Evolutionary conservation across 1,140 invertebrate genomes (phyloP), one percentile per base, ranked within the genome.

Genomic region (Ceratitis capitata): DNA sequence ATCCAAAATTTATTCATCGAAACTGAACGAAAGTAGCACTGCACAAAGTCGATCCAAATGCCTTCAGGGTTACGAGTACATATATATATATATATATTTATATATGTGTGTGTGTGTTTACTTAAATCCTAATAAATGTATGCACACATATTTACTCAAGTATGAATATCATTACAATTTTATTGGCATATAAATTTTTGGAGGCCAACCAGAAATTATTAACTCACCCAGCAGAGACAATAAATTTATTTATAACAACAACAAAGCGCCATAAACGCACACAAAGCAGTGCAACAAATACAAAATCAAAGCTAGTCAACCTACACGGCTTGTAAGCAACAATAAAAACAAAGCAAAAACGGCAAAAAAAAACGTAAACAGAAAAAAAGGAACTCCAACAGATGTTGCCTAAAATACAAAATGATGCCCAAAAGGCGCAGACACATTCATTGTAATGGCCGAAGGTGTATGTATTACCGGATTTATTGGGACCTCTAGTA

Each of bases 131-230:
- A n/a, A n/a, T n/a, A n/a, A n/a, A n/a, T n/a, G n/a, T 26, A 69
- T 69, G 61, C 39, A 69, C 29, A 69, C n/a, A 16, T 16, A 29
- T 0, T 7, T 9, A 29, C 12, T 16, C 3, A 5, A 42, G 35
- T 69, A 69, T 39, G 64, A 69, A 39, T 69, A 69, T 29, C 29
- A 69, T 69, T 39, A 69, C 35, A 26, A 39, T 69, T 69, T 69
- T 69, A 69, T 69, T 69, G 64, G 64, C 16, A 39, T 69, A 69
- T 69, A 69, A 69, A 69, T 69, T 69, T n/a, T 64, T 69, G 64
- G 16, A 39, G 35, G 32, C 32, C 64, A 69, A 69, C 64, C 29
- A 69, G 35, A 69, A 69, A 69, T 69, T 69, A 69, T 69, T 69
- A 39, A 69, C 64, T 69, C 64, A n/a, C 32, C 64, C 7, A 19